Evolutionary conservation across 2,797 vertebrate genomes (phyloP).

Genomic region (Zalophus californianus): DNA sequence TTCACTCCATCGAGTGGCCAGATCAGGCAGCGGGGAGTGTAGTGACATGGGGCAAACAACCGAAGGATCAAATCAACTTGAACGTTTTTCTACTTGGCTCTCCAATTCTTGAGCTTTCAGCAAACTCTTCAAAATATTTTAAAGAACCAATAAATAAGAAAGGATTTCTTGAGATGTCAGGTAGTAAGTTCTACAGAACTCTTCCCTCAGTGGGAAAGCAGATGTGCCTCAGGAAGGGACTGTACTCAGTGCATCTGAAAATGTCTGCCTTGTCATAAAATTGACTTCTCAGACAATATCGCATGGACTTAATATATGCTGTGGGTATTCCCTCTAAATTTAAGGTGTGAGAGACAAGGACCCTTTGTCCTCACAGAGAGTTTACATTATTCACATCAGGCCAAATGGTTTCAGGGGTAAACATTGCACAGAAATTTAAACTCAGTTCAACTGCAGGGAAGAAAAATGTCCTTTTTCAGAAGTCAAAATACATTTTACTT

Average conservation of each 20-base stretch:
- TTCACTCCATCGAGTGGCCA: background rate
- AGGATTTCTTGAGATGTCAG: background rate
- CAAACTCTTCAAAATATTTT: background rate
- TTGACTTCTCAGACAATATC: background rate
- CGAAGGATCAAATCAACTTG: background rate
- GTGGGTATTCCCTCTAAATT: background rate
- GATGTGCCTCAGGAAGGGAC: background rate
- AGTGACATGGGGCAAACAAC: background rate
- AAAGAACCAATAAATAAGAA: background rate
- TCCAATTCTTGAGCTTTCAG: conserved; percentile 34
- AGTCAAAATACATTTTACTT: conserved; percentile 14
- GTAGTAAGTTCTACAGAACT: background rate
- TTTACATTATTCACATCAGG: background rate
- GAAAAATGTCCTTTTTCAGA: background rate
- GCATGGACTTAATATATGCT: too few relatives aligned
- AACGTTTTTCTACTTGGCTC: conserved; percentile 22
- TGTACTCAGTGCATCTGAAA: background rate
- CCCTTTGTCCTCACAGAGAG: background rate
- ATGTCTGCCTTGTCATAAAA: background rate
- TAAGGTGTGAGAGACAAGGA: background rate
- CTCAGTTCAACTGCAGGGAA: background rate
- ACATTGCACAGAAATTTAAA: background rate
- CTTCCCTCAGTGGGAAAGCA: background rate
- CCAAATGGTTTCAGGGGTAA: background rate
- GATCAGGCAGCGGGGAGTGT: background rate